Conservation (phyloP, 2,113 vertebrate species). For the Bombycilla garrulus region DNA sequence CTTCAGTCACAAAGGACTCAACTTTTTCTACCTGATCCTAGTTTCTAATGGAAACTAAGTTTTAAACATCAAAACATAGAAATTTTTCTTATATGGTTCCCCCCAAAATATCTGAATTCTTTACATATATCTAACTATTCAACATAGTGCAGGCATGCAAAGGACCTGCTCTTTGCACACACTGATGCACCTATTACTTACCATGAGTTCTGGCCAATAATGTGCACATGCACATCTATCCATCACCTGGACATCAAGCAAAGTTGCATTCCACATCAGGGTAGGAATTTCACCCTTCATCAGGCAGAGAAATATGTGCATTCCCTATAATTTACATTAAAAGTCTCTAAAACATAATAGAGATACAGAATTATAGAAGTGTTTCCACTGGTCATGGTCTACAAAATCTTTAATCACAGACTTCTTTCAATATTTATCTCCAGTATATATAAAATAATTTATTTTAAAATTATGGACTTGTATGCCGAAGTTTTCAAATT, state of each 20-base stretch:
- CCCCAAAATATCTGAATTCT: background rate
- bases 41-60: background rate
- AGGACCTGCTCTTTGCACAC: background rate
- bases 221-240: accelerated
- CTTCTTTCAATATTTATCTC: background rate
- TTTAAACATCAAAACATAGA: background rate
- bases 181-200: background rate
- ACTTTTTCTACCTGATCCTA: accelerated
- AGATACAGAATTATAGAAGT: accelerated
- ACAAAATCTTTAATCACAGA: background rate
- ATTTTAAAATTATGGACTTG: background rate
- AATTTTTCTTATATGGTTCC: background rate
- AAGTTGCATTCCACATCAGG: background rate
- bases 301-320: background rate
- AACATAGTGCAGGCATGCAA: background rate
- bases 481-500: background rate
- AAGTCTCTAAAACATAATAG: background rate
- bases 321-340: background rate
- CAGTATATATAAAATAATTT: too few relatives aligned
- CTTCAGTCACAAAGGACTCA: background rate
- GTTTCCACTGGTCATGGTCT: background rate
- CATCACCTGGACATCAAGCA: background rate
- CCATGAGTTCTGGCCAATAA: background rate
- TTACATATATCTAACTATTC: background rate
- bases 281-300: background rate